These are phyloP conservation scores for Bombus waltoni DNA, from an alignment of 1,140 invertebrate species.

Conservation along the genomic window DNA sequence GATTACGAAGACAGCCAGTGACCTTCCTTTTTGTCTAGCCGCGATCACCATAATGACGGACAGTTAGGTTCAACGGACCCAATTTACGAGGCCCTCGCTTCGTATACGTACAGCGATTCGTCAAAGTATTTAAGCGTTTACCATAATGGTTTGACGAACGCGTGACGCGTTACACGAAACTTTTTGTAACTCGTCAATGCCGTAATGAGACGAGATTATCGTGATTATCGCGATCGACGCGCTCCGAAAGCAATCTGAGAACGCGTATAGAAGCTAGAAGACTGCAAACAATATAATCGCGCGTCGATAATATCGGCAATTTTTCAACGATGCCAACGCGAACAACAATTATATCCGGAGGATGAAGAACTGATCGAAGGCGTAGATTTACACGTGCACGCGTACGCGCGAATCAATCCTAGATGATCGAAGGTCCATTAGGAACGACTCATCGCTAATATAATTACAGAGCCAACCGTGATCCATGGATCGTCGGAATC, in stretches of 20 bases:
- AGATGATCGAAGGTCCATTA: not conserved
- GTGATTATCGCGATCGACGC: not conserved
- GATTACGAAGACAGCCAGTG: not conserved
- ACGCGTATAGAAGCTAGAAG: not conserved
- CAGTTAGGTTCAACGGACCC: slow-evolving; percentile 79
- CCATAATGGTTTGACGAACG: not conserved
- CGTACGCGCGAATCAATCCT: not conserved
- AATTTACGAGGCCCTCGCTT: slow-evolving; percentile 36
- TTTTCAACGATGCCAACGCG: not conserved
- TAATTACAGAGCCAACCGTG: not conserved
- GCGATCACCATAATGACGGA: slow-evolving; percentile 65
- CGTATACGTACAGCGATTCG: not conserved
- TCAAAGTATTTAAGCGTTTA: not conserved
- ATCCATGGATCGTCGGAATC: not conserved
- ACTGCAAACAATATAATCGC: not conserved
- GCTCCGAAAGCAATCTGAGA: not conserved
- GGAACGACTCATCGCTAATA: not conserved
- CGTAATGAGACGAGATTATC: not conserved
- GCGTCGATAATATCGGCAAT: not conserved
- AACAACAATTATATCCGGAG: not conserved
- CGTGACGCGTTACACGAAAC: not conserved
- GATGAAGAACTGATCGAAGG: not conserved
- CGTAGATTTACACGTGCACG: not conserved
- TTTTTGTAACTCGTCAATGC: not conserved
- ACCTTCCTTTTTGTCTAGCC: slow-evolving; percentile 62